A percentile compares a stretch with the other conserved stretches of the same genome.
Conservation (phyloP, 2,888 invertebrate genomes). For the Strigamia transsilvanica region DNA sequence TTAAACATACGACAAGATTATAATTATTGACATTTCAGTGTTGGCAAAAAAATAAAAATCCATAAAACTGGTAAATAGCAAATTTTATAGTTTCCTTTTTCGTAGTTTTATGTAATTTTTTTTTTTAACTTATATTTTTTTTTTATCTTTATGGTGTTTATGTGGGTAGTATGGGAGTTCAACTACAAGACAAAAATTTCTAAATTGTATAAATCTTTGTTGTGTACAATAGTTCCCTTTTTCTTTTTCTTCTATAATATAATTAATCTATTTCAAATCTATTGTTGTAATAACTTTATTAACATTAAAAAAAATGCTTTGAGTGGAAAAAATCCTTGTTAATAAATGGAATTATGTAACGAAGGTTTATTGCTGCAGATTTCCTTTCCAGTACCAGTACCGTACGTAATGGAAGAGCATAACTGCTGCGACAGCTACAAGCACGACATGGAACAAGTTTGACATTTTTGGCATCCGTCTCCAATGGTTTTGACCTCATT, state of each 20-base stretch:
- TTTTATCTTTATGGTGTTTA: neutral
- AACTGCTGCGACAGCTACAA: too few species aligned
- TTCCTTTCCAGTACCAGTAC: too few species aligned
- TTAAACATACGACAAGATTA: neutral
- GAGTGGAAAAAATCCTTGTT: neutral
- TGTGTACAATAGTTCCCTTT: constrained; percentile 20
- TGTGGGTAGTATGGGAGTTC: neutral
- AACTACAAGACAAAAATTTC: neutral
- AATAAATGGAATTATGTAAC: constrained; percentile 20
- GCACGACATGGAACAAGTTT: too few species aligned
- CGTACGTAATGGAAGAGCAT: too few species aligned
- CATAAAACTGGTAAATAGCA: neutral
- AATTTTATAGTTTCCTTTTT: neutral
- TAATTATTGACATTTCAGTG: neutral
- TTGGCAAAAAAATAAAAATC: neutral
- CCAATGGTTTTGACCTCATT: too few species aligned
- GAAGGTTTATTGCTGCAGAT: too few species aligned
- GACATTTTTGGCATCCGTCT: too few species aligned
- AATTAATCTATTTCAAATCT: constrained; percentile 13
- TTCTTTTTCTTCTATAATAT: neutral
- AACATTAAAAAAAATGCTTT: constrained; percentile 1
- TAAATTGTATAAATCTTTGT: constrained; percentile 6
- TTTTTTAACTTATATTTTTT: neutral
- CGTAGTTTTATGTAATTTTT: constrained; percentile 10
- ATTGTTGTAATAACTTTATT: constrained; percentile 10